Conservation (phyloP, 2,888 invertebrate genomes). For the Saturnia pavonia region DNA sequence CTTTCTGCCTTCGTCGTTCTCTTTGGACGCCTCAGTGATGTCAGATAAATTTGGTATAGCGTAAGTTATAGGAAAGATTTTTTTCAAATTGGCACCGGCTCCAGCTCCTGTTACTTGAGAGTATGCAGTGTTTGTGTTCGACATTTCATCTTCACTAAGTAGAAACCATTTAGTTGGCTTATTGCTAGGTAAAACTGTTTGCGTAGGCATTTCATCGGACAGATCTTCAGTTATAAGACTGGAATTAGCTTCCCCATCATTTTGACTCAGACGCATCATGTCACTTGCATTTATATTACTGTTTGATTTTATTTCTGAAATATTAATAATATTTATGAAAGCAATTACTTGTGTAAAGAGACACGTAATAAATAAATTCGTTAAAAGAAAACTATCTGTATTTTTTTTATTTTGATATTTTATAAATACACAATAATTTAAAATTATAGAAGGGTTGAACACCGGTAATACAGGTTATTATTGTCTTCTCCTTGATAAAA, state of each 20-base stretch:
- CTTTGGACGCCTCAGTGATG: slow-evolving; percentile 67
- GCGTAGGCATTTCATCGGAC: slow-evolving; percentile 45
- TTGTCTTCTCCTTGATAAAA: too few species aligned
- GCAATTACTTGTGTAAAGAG: too few species aligned
- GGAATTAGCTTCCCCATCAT: slow-evolving; percentile 32
- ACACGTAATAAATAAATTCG: too few species aligned
- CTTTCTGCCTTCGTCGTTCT: slow-evolving; percentile 49
- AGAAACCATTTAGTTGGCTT: slow-evolving; percentile 59
- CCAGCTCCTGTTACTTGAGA: slow-evolving; percentile 25
- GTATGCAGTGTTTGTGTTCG: slow-evolving; percentile 38
- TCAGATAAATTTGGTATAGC: slow-evolving; percentile 70
- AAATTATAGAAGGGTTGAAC: too few species aligned
- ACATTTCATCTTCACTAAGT: slow-evolving; percentile 65
- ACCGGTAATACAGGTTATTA: too few species aligned
- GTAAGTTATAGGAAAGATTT: slow-evolving; percentile 64
- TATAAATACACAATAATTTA: too few species aligned
- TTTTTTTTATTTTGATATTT: too few species aligned
- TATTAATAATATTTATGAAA: not conserved
- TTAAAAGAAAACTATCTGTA: too few species aligned
- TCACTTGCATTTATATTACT: slow-evolving; percentile 26
- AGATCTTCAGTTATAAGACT: slow-evolving; percentile 71
- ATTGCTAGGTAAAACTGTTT: not conserved
- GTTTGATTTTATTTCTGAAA: slow-evolving; percentile 1
- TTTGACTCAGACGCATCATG: slow-evolving; percentile 39
- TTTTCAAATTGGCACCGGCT: slow-evolving; percentile 54